A percentile compares a stretch with the other conserved stretches of the same genome.
These are phyloP conservation scores for Psophia crepitans DNA, from an alignment of 2,113 vertebrate species.

Conservation along the genomic window DNA sequence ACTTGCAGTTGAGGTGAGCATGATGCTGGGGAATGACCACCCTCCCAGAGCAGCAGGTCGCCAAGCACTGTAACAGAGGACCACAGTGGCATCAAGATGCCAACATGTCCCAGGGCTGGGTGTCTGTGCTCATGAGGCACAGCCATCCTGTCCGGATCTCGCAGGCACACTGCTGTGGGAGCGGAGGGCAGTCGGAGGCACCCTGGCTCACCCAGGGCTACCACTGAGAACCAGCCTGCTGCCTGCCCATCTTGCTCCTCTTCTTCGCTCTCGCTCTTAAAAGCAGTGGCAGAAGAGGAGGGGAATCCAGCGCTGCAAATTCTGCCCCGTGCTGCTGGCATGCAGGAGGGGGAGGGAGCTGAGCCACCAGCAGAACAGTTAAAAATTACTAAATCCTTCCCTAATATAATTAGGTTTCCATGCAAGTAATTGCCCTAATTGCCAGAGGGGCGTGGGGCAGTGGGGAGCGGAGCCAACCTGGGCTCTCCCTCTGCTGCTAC, in stretches of 20 bases:
- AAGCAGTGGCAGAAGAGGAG: neutral
- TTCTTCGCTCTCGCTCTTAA: neutral
- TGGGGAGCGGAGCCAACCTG: neutral
- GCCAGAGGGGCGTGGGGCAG: neutral
- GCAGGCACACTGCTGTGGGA: neutral
- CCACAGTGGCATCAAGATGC: accelerated
- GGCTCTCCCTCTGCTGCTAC: neutral
- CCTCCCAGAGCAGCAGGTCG: accelerated
- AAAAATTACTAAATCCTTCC: constrained; percentile 49
- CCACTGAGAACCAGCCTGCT: accelerated
- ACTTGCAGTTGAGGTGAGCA: neutral
- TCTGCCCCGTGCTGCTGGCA: neutral
- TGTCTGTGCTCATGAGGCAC: accelerated
- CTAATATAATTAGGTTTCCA: constrained; percentile 25
- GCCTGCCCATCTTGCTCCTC: neutral
- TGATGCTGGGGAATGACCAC: accelerated
- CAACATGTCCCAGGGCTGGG: neutral
- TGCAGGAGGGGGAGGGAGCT: neutral
- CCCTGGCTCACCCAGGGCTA: neutral
- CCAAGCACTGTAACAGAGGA: neutral
- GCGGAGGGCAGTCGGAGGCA: accelerated
- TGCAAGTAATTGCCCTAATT: constrained; percentile 20
- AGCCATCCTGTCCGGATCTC: accelerated
- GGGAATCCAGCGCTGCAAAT: neutral
- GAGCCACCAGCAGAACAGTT: neutral